Evolutionary conservation across 2,888 invertebrate species (phyloP), one percentile per base, ranked within the genome.

Genomic region (Apeira syringaria): DNA sequence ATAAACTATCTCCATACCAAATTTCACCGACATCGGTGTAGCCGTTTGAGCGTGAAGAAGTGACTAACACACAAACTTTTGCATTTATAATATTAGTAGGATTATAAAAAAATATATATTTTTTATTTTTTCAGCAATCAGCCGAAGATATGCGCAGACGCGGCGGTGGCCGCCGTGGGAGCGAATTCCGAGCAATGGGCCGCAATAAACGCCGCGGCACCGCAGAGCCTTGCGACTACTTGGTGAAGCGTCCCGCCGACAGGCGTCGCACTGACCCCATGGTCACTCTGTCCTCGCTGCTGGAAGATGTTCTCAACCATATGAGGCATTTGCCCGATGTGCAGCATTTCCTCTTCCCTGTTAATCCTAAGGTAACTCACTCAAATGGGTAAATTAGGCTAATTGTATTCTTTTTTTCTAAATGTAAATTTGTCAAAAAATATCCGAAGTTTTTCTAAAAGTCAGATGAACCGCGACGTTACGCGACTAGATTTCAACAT

Each of bases 261-360:
- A 88, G 99, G 4, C 91, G 98, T 0, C 92, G 99, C 26, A 98
- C 98, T 0, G 99, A 99, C 87, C 99, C 99, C 0, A 94, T 98
- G 0, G 98, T 99, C 7, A 98, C 99, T 0, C 84, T 99, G 38
- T 97, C 98, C 0, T 96, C 97, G 0, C 94, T 98, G 53, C 87
- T 99, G 27, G 99, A 99, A 71, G 94, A 94, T 38, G 97, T 99
- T 42, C 86, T 98, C 5, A 98, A 97, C 68, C 97, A 99, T 70
- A 94, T 99, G 92, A 91, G 98, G 29, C 96, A 96, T 63, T 80
- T 99, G 75, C 97, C 97, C 0, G 98, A 98, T 71, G 97, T 97
- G 6, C 95, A 96, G 60, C 97, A 97, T 0, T 99, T 99, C 83
- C 89, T 98, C 58, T 95, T 96, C 66, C 98, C 99, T 1, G 99